A percentile compares a stretch with the other conserved stretches of the same genome.
Conservation (phyloP, 2,113 vertebrate genomes). For the Malurus alboscapulatus region DNA sequence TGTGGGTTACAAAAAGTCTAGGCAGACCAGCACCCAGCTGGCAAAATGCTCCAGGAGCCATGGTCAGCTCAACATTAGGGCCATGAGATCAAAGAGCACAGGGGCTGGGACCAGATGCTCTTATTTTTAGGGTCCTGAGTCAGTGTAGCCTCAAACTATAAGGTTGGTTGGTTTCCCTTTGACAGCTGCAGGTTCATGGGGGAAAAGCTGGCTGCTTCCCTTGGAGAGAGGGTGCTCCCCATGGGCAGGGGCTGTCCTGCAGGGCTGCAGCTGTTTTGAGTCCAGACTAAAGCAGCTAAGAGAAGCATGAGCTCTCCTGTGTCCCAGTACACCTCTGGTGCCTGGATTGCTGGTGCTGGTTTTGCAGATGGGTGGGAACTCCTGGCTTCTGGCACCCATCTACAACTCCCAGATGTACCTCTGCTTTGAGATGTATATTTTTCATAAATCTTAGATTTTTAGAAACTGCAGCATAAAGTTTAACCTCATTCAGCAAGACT, state of each 20-base stretch:
- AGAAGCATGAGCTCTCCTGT: not conserved
- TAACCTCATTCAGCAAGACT: not conserved
- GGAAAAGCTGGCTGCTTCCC: not conserved
- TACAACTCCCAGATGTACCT: not conserved
- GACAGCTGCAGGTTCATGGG: not conserved
- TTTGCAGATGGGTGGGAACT: not conserved
- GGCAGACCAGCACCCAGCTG: not conserved
- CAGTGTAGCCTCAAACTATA: accelerated
- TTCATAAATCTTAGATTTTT: not conserved
- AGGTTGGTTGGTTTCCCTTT: not conserved
- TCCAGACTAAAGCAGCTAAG: not conserved
- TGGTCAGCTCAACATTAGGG: not conserved
- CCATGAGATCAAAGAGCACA: not conserved
- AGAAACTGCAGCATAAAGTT: not conserved
- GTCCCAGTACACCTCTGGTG: not conserved
- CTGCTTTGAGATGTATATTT: not conserved
- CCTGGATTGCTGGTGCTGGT: not conserved
- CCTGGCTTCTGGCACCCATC: not conserved
- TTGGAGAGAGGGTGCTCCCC: not conserved
- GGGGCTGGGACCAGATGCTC: not conserved
- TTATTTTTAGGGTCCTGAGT: constrained; percentile 3
- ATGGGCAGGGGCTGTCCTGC: not conserved
- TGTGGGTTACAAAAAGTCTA: not conserved
- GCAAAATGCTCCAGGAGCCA: accelerated
- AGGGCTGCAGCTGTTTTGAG: not conserved